phyloP scores from a whole-genome alignment of 2,797 vertebrate species.

The Galago senegalensis region DNA sequence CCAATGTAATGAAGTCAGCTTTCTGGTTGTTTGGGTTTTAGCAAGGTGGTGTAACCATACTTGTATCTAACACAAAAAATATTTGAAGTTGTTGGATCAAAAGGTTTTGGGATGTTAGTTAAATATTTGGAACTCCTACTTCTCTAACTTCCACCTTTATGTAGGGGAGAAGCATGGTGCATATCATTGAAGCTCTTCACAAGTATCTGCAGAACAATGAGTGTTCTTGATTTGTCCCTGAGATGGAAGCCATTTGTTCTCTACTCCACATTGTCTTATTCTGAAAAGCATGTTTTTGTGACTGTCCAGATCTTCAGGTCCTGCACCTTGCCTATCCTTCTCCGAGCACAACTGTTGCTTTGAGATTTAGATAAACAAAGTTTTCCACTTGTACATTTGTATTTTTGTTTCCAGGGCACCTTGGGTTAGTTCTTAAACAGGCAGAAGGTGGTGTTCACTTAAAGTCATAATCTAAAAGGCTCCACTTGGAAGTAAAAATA shows the following conservation, averaged over 20 bases:
- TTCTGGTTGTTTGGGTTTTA: slow-evolving; percentile 31
- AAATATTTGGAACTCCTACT: neutral
- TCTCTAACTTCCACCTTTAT: neutral
- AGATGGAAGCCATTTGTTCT: neutral
- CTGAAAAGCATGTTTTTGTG: neutral
- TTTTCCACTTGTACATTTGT: neutral
- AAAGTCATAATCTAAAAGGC: slow-evolving; percentile 56
- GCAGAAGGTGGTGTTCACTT: slow-evolving; percentile 18
- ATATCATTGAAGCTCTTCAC: neutral
- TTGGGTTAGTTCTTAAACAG: slow-evolving; percentile 33
- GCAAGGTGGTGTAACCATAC: neutral
- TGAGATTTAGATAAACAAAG: slow-evolving; percentile 29
- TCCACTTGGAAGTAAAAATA: slow-evolving; percentile 67
- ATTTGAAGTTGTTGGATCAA: slow-evolving; percentile 23
- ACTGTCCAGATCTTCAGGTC: neutral
- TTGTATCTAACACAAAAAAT: neutral
- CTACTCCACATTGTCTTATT: neutral
- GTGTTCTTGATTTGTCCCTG: neutral
- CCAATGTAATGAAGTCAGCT: neutral
- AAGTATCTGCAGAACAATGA: neutral
- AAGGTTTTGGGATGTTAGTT: neutral
- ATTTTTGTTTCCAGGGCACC: slow-evolving; percentile 28
- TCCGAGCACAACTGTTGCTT: neutral
- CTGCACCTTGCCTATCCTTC: neutral
- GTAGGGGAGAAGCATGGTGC: neutral